Evolutionary conservation across 1,140 invertebrate species (phyloP).

Genomic region (Bathynomus jamesi): DNA sequence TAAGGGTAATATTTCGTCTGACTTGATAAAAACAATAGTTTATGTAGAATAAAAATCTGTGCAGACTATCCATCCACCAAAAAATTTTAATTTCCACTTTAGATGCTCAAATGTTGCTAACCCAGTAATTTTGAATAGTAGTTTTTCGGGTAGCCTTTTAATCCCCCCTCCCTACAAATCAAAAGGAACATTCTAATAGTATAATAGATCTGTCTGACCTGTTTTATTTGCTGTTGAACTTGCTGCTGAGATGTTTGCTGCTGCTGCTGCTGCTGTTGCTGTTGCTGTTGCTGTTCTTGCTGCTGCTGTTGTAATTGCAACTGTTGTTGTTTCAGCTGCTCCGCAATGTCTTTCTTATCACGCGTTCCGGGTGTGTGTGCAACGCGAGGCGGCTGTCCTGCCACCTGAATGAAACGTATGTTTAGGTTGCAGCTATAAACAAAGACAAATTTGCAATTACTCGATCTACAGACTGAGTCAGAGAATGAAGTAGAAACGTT

Average conservation of each 20-base stretch:
- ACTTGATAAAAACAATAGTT: background rate
- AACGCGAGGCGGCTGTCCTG: conserved; percentile 17
- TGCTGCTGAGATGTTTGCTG: background rate
- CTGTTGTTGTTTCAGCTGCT: conserved; percentile 10
- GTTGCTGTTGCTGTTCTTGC: background rate
- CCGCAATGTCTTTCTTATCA: background rate
- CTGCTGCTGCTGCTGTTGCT: background rate
- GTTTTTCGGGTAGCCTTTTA: too few species aligned
- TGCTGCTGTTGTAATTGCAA: conserved; percentile 2
- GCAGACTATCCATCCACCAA: background rate
- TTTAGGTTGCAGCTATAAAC: too few species aligned
- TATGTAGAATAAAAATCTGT: background rate
- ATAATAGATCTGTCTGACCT: too few species aligned
- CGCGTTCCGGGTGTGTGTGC: conserved; percentile 14
- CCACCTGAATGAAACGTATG: too few species aligned
- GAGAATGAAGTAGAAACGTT: too few species aligned
- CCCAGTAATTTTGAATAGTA: too few species aligned
- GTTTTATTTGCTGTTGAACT: background rate
- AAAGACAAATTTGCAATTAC: too few species aligned
- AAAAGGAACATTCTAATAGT: too few species aligned
- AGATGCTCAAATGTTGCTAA: too few species aligned
- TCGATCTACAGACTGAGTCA: too few species aligned
- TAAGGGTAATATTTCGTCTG: background rate
- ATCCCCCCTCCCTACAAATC: too few species aligned
- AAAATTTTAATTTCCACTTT: background rate